Conservation (phyloP, 2,113 vertebrate genomes). For the Larimichthys polyactis region DNA sequence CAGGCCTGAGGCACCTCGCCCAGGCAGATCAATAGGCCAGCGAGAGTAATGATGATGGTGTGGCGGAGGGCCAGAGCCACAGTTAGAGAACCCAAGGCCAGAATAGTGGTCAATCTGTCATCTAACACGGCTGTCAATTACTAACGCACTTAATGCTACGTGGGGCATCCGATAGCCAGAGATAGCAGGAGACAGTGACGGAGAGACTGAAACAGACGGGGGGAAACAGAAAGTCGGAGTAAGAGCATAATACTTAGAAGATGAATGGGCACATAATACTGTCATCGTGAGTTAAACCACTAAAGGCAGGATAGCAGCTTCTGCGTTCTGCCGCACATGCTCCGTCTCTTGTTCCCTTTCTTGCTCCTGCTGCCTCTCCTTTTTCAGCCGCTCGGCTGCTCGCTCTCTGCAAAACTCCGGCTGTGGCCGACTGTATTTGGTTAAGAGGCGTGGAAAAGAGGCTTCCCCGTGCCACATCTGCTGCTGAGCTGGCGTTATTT, state of each 20-base stretch:
- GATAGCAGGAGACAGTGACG: constrained; percentile 54
- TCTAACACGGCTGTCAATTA: constrained; percentile 76
- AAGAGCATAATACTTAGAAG: constrained; percentile 71
- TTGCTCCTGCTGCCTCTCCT: constrained; percentile 29
- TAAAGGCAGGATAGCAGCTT: constrained; percentile 62
- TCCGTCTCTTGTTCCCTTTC: constrained; percentile 29
- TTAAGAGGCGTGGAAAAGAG: constrained; percentile 76
- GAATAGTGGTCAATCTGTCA: constrained; percentile 79
- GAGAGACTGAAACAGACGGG: constrained; percentile 43
- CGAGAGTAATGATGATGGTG: constrained; percentile 74
- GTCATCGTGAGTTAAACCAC: constrained; percentile 79
- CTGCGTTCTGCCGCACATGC: constrained; percentile 62
- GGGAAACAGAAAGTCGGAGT: constrained; percentile 47
- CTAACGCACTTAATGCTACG: constrained; percentile 75
- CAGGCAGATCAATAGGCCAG: constrained; percentile 81
- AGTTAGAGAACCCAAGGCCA: constrained; percentile 65
- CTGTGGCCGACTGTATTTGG: constrained; percentile 70
- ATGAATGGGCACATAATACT: constrained; percentile 80
- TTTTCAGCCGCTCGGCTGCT: constrained; percentile 41
- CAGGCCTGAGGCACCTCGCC: constrained; percentile 66
- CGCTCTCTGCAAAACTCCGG: constrained; percentile 48
- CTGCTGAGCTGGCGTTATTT: constrained; percentile 74
- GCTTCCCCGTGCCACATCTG: constrained; percentile 73
- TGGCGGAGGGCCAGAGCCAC: constrained; percentile 71
- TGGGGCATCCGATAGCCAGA: constrained; percentile 53